phyloP scores from a whole-genome alignment of 2,113 vertebrate species.

The Actenoides hombroni region DNA sequence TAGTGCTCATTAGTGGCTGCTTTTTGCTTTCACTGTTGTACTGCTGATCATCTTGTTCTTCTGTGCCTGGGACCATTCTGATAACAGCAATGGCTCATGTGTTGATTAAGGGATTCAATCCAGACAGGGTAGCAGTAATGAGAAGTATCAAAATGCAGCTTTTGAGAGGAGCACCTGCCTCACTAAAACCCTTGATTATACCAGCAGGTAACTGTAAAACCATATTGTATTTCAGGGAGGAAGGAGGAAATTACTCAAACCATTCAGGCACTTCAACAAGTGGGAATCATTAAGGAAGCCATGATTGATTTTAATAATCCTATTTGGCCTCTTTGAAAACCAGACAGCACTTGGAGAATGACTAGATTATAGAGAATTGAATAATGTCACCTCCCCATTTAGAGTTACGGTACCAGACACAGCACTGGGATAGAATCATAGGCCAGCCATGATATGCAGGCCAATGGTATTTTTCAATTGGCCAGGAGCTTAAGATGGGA shows the following conservation, averaged over 20 bases:
- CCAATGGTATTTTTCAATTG: no score
- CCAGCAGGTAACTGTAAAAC: neutral
- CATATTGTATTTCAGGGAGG: neutral
- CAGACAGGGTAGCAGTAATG: neutral
- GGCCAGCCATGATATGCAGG: no score
- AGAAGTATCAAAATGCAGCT: neutral
- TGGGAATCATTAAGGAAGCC: neutral
- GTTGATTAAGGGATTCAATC: neutral
- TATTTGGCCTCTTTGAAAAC: neutral
- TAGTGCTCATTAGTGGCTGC: neutral
- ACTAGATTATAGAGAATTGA: neutral
- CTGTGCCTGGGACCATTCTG: neutral
- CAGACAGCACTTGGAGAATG: neutral
- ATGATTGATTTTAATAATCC: neutral
- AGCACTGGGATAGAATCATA: no score
- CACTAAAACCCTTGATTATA: no score
- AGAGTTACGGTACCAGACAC: no score
- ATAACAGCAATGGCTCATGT: neutral
- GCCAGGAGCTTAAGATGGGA: no score
- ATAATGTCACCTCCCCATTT: no score
- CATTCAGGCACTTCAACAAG: neutral
- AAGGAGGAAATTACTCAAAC: neutral
- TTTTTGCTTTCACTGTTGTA: neutral
- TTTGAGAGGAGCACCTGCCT: neutral
- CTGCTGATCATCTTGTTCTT: neutral